Evolutionary conservation across 53 echinoderm and acorn worm genomes (phyloP), one percentile per base, ranked within the genome.

Genomic region (Astropecten irregularis): DNA sequence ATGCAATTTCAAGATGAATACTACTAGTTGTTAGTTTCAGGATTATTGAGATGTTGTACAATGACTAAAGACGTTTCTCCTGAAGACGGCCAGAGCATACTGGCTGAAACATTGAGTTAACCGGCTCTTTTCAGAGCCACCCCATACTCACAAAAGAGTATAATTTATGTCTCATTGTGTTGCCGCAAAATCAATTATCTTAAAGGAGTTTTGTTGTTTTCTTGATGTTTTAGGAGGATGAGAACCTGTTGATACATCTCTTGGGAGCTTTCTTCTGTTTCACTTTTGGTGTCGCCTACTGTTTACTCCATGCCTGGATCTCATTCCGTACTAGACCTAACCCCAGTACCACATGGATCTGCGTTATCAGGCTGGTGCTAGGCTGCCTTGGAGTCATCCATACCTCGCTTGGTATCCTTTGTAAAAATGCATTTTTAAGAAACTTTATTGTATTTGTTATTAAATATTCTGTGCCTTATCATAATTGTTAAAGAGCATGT

Each of bases 241-340:
- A 94, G 83, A 86, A 91, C 28, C 73, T 94, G 8, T 54, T 82
- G 19, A 64, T 94, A 18, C 94, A 94, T 82, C 77, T 94, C 6
- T 60, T 94, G 0, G 94, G 94, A 32, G 94, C 91, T 3, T 85
- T 83, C 64, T 83, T 94, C 69, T 94, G 91, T 54, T 94, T 94
- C 58, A 85, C 91, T 4, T 91, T 88, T 70, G 91, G 91, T 9
- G 88, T 94, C 40, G 73, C 87, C 9, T 94, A 88, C 73, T 68
- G 85, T 31, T 85, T 94, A 48, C 91, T 94, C 25, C 94, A 94
- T 30, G 38, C 94, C 22, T 94, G 94, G 94, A 49, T 94, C 57
- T 94, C 91, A 16, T 94, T 81, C 83, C 49, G 84, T 40, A 77
- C 84, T 29, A 71, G 91, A 67, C 83, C 91, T 13, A 76, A n/a